Base-by-base conservation (phyloP, 2,113 vertebrate genomes). In the Galemys pyrenaicus region DNA sequence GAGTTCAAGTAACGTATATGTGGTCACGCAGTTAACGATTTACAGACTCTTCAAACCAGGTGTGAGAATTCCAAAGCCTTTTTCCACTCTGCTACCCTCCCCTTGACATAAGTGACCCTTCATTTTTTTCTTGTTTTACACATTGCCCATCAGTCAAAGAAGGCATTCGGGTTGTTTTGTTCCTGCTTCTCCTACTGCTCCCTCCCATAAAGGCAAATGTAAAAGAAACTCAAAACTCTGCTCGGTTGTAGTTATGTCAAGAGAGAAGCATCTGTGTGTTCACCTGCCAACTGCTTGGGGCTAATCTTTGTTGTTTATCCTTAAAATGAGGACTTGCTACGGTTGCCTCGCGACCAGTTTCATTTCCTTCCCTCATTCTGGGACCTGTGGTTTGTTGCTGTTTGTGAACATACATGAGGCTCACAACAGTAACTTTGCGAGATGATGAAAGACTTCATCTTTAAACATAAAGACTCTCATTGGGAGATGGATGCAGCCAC, bases 341-440 rank as follows among this genome's bases (percentile, higher is more conserved):
- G 67, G 35, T 58, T 87, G 12, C 64, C 16, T 80, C 71, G 10
- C 44, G 19, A 78, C 37, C 68, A 51, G 44, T 88, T 94, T 28
- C 6, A 1, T 93, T 96, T 73, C 64, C 86, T 88, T 68, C 74
- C 68, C 87, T 96, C 35, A 64, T 1, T 89, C 51, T 65, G 46
- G 71, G 62, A 87, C 71, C 89, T 92, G 46, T 87, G 73, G 10
- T 73, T 85, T 92, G 75, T 62, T 68, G 68, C 20, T 71, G 35
- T 71, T 58, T 89, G 15, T 95, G 39, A 49, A 44, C 60, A 44
- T 77, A 9, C 68, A 79, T 87, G 78, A 68, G 74, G 75, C 64
- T 89, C 91, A 86, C 67, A 95, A 92, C 73, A 94, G 26, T 80
- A 82, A 46, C 41, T 65, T 77, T 88, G 68, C 96, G n/a, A 97